phyloP scores from a whole-genome alignment of 2,888 invertebrate species.

The Frankliniella fusca region DNA sequence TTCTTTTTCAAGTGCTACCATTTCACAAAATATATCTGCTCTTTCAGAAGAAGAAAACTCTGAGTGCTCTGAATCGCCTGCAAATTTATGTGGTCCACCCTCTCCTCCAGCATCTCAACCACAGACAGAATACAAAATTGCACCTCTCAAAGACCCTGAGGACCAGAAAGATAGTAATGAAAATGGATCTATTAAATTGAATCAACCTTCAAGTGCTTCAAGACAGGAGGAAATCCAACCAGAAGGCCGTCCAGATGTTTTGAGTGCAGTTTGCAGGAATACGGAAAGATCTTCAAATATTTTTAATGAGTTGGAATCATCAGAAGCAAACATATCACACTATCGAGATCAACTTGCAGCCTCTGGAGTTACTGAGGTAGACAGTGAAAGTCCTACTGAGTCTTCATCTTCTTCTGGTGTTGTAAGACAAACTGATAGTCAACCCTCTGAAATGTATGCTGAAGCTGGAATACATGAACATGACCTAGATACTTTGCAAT shows the following conservation, averaged over 20 bases:
- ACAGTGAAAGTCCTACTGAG: not conserved
- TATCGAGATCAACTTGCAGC: no score
- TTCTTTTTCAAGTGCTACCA: not conserved
- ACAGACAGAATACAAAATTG: not conserved
- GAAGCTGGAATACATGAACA: not conserved
- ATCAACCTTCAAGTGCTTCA: no score
- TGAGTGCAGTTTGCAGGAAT: no score
- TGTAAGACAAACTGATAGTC: not conserved
- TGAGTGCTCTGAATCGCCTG: not conserved
- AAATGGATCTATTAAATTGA: no score
- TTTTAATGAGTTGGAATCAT: no score
- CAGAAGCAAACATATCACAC: no score
- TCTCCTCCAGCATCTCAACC: not conserved
- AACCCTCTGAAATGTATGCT: not conserved
- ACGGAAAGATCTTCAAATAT: no score
- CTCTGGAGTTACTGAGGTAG: no score
- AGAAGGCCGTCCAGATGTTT: no score
- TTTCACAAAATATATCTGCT: not conserved
- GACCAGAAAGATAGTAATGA: not conserved
- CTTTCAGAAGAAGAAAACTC: not conserved
- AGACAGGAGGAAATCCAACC: no score
- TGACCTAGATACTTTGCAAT: not conserved
- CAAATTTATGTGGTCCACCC: no score
- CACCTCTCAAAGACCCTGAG: not conserved
- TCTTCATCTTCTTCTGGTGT: not conserved